Evolutionary conservation across 2,113 vertebrate genomes (phyloP), one percentile per base, ranked within the genome.

Genomic region (Tretioscincus oriximinensis): DNA sequence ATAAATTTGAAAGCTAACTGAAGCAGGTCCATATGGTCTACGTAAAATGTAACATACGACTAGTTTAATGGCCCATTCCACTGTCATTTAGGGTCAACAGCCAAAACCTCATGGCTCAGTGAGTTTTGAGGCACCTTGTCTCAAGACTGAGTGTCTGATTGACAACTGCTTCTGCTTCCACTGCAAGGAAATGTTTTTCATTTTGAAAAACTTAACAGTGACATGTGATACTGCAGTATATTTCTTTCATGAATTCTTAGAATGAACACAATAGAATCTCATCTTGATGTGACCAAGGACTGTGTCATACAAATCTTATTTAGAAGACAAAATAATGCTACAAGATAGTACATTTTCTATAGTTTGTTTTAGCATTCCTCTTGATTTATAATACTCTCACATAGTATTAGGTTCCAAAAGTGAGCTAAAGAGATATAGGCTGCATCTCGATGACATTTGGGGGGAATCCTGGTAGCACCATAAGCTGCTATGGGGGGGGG

Each of bases 301-400:
- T 47, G 11, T 11, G 21, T 35, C 28, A 28, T 22, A 67, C 21
- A 20, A 81, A n/a, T 29, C 24, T 74, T 14, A 20, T 45, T 60
- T 31, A 66, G 29, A 74, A 41, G 71, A 8, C 20, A 3, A 22
- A 75, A 26, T 41, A 45, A 75, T 47, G 31, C 64, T 26, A 16
- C n/a, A 31, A 35, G 72, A 47, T 69, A 29, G 20, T 47, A 60
- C 29, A 28, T 81, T 81, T 78, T 67, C 72, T 54, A 22, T 67
- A 66, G n/a, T 65, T 81, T 68, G 26, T 75, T 81, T 81, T 68
- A 31, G 11, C 45, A 75, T 81, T 47, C 7, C 24, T 10, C 24
- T 81, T 75, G 76, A 78, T 31, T 35, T 78, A 22, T 78, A 49
- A 78, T 49, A 26, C 22, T 16, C 24, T 58, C 65, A 69, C 35